Percentiles rank a stretch among this genome's conserved stretches.
Conservation (phyloP, 2,113 vertebrate species). For the Nipponia nippon region DNA sequence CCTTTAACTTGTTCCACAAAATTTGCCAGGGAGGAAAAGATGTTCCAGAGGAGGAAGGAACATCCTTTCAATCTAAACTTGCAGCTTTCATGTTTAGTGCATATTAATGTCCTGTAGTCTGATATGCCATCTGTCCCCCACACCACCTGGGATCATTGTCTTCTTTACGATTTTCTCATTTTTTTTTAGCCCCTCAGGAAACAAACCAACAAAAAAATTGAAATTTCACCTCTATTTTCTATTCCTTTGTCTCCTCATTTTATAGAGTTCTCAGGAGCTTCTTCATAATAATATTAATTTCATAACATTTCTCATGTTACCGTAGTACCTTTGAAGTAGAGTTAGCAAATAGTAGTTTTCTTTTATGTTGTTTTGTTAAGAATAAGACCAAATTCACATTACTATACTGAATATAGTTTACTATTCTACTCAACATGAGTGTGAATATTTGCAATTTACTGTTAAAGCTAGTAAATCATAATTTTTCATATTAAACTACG, state of each 20-base stretch:
- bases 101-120: not conserved
- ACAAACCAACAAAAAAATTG: not conserved
- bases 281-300: not conserved
- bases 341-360: not conserved
- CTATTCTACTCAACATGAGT: not conserved
- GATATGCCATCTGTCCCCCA: not conserved
- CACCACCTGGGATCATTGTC: not conserved
- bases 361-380: not conserved
- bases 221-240: not conserved
- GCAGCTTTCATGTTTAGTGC: not conserved
- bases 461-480: not conserved
- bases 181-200: not conserved
- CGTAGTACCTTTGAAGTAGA: not conserved
- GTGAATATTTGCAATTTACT: not conserved
- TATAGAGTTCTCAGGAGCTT: not conserved
- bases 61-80: not conserved
- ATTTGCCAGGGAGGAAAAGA: not conserved
- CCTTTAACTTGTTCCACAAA: not conserved
- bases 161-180: not conserved
- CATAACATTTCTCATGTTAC: not conserved
- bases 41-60: not conserved
- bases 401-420: not conserved
- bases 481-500: not conserved
- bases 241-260: not conserved
- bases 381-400: not conserved